A percentile compares a stretch with the other conserved stretches of the same genome.
Evolutionary conservation across 2,797 vertebrate species (phyloP).

Genomic region (Orestias chungarensis): DNA sequence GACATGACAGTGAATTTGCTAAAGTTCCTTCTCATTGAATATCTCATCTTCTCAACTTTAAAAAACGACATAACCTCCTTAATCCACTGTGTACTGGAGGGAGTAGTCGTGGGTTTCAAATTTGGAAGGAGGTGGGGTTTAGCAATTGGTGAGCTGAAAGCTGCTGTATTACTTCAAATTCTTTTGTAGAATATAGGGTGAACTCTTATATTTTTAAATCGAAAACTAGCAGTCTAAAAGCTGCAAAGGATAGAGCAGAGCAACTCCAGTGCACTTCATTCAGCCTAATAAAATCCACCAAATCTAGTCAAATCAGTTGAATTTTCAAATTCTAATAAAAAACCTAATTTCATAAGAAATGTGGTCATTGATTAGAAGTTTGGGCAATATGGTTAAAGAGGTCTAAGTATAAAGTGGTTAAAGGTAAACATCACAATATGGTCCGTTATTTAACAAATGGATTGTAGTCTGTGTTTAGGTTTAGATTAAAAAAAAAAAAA

Average conservation of each 20-base stretch:
- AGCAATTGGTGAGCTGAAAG: no score
- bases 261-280: not conserved
- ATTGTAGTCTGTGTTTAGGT: conserved; percentile 3
- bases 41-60: no score
- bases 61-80: no score
- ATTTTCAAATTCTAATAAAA: not conserved
- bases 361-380: no score
- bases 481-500: conserved; percentile 42
- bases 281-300: not conserved
- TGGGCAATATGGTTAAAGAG: conserved; percentile 73
- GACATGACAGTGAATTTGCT: no score
- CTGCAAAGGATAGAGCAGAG: not conserved
- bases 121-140: no score
- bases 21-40: no score
- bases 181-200: no score
- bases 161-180: no score
- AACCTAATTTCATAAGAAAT: not conserved
- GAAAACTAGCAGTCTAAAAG: not conserved
- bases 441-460: conserved; percentile 30
- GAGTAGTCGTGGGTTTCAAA: no score
- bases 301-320: not conserved
- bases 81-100: no score
- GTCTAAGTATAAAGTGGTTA: conserved; percentile 55
- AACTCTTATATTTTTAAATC: not conserved
- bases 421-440: conserved; percentile 55